phyloP scores from a whole-genome alignment of 2,113 vertebrate species.

The Catharus minimus region DNA sequence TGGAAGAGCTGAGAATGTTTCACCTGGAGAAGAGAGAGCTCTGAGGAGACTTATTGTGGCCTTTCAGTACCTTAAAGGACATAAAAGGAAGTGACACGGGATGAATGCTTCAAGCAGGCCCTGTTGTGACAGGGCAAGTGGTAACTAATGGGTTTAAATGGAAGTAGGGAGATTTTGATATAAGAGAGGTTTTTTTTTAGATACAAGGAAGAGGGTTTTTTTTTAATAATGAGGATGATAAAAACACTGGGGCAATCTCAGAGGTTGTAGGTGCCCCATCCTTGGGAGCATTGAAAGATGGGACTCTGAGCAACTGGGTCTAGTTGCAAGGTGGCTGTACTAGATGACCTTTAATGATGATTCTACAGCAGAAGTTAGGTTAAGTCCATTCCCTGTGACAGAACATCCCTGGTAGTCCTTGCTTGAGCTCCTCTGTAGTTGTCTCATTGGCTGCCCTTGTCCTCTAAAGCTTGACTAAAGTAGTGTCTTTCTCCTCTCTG shows the following conservation, averaged over 20 bases:
- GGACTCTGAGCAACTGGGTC: rapidly evolving
- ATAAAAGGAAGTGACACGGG: background rate
- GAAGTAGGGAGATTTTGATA: background rate
- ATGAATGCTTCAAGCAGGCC: background rate
- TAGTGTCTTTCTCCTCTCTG: background rate
- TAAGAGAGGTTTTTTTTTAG: background rate
- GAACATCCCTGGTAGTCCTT: background rate
- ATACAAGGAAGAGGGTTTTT: background rate
- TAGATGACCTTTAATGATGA: background rate
- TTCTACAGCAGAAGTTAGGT: background rate
- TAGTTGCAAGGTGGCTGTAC: background rate
- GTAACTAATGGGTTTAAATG: background rate
- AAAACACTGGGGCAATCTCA: background rate
- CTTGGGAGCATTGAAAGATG: background rate
- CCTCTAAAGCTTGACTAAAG: background rate
- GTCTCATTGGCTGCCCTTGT: rapidly evolving
- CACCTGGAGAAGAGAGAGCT: background rate
- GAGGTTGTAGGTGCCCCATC: background rate
- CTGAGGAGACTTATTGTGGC: background rate
- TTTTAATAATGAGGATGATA: background rate
- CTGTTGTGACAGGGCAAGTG: background rate
- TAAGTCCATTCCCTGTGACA: background rate
- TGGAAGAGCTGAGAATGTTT: background rate
- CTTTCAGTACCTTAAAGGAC: background rate
- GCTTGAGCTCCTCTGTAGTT: background rate